These are phyloP conservation scores for Candoia aspera DNA, from an alignment of 2,113 vertebrate species.

Conservation along the genomic window DNA sequence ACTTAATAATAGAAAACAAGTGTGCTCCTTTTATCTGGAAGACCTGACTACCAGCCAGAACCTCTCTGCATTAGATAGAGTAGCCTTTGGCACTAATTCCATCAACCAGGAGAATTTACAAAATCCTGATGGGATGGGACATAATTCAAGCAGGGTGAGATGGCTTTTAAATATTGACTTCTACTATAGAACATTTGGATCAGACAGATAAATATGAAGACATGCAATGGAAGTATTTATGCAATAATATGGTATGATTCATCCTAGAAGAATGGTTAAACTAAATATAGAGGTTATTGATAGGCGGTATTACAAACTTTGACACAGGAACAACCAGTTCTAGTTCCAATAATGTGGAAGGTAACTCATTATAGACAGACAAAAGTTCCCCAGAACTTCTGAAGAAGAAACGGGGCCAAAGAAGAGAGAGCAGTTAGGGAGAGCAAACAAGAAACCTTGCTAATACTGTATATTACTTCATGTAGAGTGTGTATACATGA, in stretches of 20 bases:
- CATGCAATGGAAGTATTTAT: conserved; percentile 57
- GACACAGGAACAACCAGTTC: conserved; percentile 33
- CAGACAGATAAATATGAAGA: conserved; percentile 37
- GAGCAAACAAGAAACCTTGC: not conserved
- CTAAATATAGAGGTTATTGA: conserved; percentile 56
- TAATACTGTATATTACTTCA: not conserved
- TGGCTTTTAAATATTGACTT: conserved; percentile 12
- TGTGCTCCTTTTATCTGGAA: not conserved
- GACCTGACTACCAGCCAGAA: not conserved
- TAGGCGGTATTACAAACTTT: conserved; percentile 23
- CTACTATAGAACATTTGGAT: conserved; percentile 25
- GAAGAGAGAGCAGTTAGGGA: not conserved
- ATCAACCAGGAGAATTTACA: not conserved
- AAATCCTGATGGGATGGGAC: not conserved
- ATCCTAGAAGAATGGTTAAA: conserved; percentile 24
- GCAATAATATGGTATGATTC: not conserved
- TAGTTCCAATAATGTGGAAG: conserved; percentile 39
- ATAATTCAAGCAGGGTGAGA: not conserved
- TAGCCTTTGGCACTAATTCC: not conserved
- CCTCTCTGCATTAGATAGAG: not conserved
- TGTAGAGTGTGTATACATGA: not conserved
- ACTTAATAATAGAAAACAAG: not conserved
- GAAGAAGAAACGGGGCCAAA: conserved; percentile 1
- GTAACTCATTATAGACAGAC: not conserved
- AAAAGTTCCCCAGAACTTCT: not conserved